Percentiles rank a stretch among this genome's conserved stretches.
These are phyloP conservation scores for Falco concolor DNA, from an alignment of 2,797 vertebrate genomes.

Conservation along the genomic window DNA sequence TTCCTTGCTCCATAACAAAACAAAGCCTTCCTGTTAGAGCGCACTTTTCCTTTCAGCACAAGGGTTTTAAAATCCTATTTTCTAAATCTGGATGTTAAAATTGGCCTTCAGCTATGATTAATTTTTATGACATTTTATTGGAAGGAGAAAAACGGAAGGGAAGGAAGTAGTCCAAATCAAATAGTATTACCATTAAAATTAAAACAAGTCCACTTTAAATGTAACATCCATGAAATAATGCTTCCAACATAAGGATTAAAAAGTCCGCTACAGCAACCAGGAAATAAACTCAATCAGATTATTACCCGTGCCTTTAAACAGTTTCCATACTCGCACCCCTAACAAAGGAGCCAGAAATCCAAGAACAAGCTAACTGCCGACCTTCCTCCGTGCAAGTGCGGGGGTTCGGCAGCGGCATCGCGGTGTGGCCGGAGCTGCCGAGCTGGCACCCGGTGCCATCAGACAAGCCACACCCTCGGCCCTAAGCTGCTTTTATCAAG, in stretches of 20 bases:
- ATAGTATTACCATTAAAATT: neutral
- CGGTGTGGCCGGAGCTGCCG: neutral
- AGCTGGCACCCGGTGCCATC: neutral
- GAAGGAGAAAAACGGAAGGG: neutral
- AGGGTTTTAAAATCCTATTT: neutral
- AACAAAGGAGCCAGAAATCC: neutral
- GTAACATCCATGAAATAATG: neutral
- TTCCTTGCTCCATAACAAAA: neutral
- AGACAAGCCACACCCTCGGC: neutral
- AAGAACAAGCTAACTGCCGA: neutral
- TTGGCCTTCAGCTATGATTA: neutral
- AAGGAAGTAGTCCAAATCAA: neutral
- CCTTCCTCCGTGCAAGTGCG: fast-evolving
- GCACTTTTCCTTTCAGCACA: neutral
- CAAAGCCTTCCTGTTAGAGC: neutral
- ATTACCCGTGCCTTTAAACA: too few species aligned
- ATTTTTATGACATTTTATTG: slow-evolving; percentile 18
- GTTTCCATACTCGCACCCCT: neutral
- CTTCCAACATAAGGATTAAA: neutral
- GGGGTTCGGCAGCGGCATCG: neutral
- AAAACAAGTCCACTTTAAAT: neutral
- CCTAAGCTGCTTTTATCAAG: neutral
- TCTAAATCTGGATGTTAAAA: slow-evolving; percentile 23
- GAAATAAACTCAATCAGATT: neutral
- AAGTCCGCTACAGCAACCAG: neutral